Conservation (phyloP, 2,113 vertebrate genomes). For the Hydropotes inermis region DNA sequence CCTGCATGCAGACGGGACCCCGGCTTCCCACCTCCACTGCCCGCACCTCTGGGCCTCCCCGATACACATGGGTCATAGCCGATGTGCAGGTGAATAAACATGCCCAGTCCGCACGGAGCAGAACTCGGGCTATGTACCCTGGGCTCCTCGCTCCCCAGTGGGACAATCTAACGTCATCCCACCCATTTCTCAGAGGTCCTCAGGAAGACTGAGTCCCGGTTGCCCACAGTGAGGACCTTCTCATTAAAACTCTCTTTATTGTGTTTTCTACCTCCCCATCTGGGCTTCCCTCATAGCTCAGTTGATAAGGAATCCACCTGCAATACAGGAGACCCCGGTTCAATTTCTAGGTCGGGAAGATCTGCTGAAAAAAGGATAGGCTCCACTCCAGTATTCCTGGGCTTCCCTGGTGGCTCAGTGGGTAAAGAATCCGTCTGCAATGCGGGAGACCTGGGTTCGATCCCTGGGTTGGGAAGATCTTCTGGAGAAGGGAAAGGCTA, state of each 20-base stretch:
- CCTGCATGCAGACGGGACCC: background rate
- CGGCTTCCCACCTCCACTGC: background rate
- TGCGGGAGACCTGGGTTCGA: no score
- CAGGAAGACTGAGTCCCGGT: background rate
- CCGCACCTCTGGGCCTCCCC: background rate
- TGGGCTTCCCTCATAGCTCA: background rate
- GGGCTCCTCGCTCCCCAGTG: background rate
- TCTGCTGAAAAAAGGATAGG: fast-evolving
- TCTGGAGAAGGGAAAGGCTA: background rate
- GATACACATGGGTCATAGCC: background rate
- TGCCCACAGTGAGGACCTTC: background rate
- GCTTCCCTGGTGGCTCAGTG: no score
- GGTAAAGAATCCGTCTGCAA: no score
- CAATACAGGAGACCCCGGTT: background rate
- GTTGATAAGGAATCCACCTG: background rate
- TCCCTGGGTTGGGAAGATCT: background rate
- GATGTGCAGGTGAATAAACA: background rate
- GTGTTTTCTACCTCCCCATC: background rate
- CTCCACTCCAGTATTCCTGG: background rate
- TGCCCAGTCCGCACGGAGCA: fast-evolving
- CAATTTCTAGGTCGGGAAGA: background rate
- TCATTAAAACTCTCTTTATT: background rate
- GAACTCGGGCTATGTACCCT: background rate
- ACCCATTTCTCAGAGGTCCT: background rate
- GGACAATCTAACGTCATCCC: background rate